Conservation (phyloP, 2,888 invertebrate genomes). For the Lamellibrachia columna region DNA sequence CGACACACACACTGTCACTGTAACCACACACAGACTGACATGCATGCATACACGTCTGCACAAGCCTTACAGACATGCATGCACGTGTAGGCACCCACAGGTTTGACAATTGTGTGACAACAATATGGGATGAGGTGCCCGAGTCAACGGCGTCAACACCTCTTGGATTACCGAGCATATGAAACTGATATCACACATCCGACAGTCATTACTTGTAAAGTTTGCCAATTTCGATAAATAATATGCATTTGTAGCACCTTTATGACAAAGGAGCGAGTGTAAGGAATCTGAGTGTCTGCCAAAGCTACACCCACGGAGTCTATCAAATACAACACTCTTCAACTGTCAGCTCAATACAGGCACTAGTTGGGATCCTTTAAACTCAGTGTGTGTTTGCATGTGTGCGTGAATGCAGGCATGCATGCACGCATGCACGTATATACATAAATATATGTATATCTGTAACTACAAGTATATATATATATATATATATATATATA, state of each 20-base stretch:
- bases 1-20: neutral
- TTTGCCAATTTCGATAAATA: neutral
- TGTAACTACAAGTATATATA: neutral
- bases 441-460: neutral
- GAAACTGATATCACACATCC: neutral
- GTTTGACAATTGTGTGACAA: neutral
- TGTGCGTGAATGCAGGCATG: too few species aligned
- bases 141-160: neutral
- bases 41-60: neutral
- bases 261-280: neutral
- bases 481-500: neutral
- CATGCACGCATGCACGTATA: neutral
- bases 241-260: slow-evolving; percentile 5
- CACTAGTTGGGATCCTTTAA: neutral
- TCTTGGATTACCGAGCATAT: neutral
- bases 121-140: slow-evolving; percentile 10
- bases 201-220: neutral
- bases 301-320: neutral
- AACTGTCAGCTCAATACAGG: neutral
- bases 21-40: neutral
- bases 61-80: neutral
- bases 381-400: neutral
- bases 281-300: neutral
- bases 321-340: neutral
- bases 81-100: neutral